Percentiles rank a stretch among this genome's conserved stretches.
These are phyloP conservation scores for Gavia stellata DNA, from an alignment of 2,113 vertebrate species.

Conservation along the genomic window DNA sequence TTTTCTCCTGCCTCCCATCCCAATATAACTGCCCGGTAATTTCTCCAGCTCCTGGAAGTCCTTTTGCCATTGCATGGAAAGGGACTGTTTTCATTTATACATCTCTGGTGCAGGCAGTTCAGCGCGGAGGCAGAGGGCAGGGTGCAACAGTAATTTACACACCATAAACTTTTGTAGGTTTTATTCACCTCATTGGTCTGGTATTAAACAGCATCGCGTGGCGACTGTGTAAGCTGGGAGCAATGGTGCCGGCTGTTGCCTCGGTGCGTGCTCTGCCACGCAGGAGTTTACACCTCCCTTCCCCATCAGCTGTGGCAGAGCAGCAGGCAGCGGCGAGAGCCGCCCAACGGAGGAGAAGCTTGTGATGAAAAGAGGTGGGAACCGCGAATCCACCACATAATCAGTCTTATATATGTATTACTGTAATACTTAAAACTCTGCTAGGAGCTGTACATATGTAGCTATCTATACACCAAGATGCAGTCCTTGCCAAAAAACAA, in stretches of 20 bases:
- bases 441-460: neutral
- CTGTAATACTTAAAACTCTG: neutral
- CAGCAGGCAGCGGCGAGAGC: neutral
- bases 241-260: neutral
- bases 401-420: neutral
- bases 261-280: neutral
- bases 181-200: slow-evolving; percentile 69
- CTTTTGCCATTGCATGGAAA: neutral
- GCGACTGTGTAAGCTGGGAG: slow-evolving; percentile 19
- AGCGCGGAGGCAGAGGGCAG: slow-evolving; percentile 46
- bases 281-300: neutral
- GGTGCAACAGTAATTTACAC: slow-evolving; percentile 69
- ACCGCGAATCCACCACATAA: neutral
- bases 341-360: neutral
- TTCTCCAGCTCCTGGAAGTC: slow-evolving; percentile 1
- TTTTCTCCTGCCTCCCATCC: neutral
- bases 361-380: neutral
- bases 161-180: slow-evolving; percentile 73
- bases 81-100: slow-evolving; percentile 69
- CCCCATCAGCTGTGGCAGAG: neutral
- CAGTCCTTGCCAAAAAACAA: neutral
- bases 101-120: slow-evolving; percentile 21
- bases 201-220: slow-evolving; percentile 51
- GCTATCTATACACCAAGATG: neutral
- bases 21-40: neutral